Conservation (phyloP, 64 coral and sea anemone species). For the Montipora capricornis region DNA sequence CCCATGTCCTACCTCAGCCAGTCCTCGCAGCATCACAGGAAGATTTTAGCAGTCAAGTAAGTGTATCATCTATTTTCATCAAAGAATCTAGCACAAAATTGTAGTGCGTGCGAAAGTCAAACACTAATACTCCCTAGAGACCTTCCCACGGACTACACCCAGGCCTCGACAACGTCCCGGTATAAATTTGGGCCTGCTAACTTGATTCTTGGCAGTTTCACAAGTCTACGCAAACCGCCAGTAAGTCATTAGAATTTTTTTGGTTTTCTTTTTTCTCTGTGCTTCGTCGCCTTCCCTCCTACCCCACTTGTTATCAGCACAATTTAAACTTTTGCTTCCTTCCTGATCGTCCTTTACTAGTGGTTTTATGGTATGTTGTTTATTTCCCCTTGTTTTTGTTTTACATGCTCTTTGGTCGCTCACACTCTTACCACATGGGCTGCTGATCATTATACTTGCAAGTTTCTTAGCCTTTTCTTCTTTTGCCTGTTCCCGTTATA, state of each 20-base stretch:
- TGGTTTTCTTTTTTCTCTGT: neutral
- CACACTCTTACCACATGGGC: neutral
- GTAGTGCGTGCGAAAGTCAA: neutral
- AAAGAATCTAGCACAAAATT: neutral
- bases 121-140: neutral
- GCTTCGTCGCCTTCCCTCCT: neutral
- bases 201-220: neutral
- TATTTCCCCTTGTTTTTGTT: neutral
- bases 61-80: neutral
- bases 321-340: neutral
- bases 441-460: neutral
- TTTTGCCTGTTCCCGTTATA: neutral
- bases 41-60: no score
- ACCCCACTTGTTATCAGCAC: neutral
- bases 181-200: neutral
- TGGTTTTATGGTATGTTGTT: neutral
- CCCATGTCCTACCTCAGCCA: no score
- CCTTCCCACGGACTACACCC: neutral
- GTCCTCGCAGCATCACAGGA: no score
- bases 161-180: neutral
- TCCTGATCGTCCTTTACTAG: neutral
- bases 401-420: neutral
- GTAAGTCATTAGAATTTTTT: neutral
- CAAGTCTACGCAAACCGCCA: neutral
- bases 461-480: neutral